Base-by-base conservation (phyloP, 2,888 invertebrate genomes). In the Himalopsyche japonica region DNA sequence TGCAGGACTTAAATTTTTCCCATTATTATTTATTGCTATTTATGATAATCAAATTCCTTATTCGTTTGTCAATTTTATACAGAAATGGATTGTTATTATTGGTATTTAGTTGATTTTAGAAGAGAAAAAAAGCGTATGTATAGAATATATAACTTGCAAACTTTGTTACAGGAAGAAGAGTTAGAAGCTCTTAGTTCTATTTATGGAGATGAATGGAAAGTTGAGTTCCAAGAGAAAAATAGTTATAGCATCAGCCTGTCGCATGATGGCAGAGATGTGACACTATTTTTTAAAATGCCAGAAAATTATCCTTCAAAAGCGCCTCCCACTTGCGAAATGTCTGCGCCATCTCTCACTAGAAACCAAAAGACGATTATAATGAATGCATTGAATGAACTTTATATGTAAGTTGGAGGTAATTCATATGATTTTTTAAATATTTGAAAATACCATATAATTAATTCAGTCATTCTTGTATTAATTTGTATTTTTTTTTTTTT, bases 141-240 rank as follows among this genome's bases (percentile, higher is more conserved):
- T 43, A 43, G 8, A 0, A 43, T 43, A 15, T 15, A 43, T 43
- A 37, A 37, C 37, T 32, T 32, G 3, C 1, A 5, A 8, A 37
- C 6, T 37, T 48, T 47, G 12, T 82, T 82, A 32, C 86, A 94
- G 94, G 90, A 90, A 6, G 95, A 95, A 87, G 96, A 96, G 92
- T 91, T 96, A 24, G 95, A 96, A 90, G 95, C 94, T 0, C 90
- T 96, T 24, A 91, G 92, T 86, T 93, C 96, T 3, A 96, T 97
- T 87, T 97, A 96, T 88, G 94, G 93, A 3, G 91, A 94, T 30
- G 95, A 96, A 87, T 96, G 95, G 94, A 91, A 91, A 83, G 91
- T 91, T 6, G 94, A 95, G 86, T 93, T 93, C 88, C 93, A 92
- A 81, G 90, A 90, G 27, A 90, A 92, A 48, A 91, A 92, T 86